A percentile compares a stretch with the other conserved stretches of the same genome.
Conservation (phyloP, 23 tunicate genomes). For the Halocynthia roretzi region DNA sequence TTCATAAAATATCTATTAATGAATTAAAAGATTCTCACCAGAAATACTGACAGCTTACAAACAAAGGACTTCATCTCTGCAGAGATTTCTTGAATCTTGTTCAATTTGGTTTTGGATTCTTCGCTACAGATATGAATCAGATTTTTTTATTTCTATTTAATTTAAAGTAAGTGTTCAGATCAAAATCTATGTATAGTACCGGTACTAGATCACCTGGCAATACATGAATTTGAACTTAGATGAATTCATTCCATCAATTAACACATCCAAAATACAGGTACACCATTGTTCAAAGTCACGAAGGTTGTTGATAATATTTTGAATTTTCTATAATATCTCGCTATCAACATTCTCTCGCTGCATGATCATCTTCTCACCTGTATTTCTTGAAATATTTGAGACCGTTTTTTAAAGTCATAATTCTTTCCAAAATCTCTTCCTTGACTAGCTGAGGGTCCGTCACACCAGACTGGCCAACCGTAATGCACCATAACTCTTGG, state of each 20-base stretch:
- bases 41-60: constrained; percentile 16
- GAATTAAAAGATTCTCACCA: constrained; percentile 8
- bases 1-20: no score
- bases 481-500: constrained; percentile 79
- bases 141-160: no score
- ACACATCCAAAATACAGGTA: no score
- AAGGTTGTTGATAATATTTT: no score
- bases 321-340: no score
- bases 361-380: constrained; percentile 25
- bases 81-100: not conserved
- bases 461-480: constrained; percentile 48
- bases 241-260: no score
- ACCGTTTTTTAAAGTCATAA: constrained; percentile 33
- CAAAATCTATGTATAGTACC: no score
- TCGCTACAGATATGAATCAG: not conserved
- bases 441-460: constrained; percentile 38
- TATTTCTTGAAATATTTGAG: constrained; percentile 48
- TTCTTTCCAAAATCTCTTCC: constrained; percentile 32
- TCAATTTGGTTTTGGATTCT: constrained; percentile 16
- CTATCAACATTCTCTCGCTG: no score
- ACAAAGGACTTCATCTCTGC: constrained; percentile 15
- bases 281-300: no score
- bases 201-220: no score
- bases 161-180: no score
- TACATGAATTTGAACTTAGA: no score